phyloP scores from a whole-genome alignment of 2,888 invertebrate species.

The Sarcophaga caerulescens region DNA sequence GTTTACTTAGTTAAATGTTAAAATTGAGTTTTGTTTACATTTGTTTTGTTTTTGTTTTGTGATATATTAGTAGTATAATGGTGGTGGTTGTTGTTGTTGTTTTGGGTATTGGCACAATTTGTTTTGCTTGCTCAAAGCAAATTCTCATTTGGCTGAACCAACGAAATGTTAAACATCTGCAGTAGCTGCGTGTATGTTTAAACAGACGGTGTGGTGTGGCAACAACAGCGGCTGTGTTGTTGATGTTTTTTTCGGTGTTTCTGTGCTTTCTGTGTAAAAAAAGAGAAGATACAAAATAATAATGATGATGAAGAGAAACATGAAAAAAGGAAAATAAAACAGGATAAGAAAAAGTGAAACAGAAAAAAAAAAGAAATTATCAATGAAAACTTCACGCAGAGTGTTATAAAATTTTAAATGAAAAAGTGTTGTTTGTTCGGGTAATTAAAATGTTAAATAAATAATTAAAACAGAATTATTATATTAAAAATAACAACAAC shows the following conservation, averaged over 20 bases:
- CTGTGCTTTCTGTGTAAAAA: neutral
- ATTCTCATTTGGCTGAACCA: slow-evolving; percentile 23
- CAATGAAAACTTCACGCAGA: neutral
- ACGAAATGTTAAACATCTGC: slow-evolving; percentile 39
- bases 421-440: neutral
- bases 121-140: slow-evolving; percentile 33
- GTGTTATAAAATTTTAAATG: neutral
- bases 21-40: slow-evolving; percentile 10
- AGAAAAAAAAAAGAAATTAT: neutral
- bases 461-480: neutral
- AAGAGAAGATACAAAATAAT: neutral
- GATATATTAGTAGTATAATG: neutral
- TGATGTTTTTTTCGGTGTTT: slow-evolving; percentile 13
- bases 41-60: neutral
- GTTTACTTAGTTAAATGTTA: neutral
- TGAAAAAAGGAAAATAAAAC: no score
- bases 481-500: neutral
- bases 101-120: slow-evolving; percentile 23
- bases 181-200: slow-evolving; percentile 59
- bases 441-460: neutral
- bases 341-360: slow-evolving; percentile 11
- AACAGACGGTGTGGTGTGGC: slow-evolving; percentile 56
- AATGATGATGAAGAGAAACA: slow-evolving; percentile 11
- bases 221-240: slow-evolving; percentile 46
- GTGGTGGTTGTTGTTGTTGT: neutral